Base-by-base conservation (phyloP, 1,140 invertebrate species). In the Lepidurus apus region DNA sequence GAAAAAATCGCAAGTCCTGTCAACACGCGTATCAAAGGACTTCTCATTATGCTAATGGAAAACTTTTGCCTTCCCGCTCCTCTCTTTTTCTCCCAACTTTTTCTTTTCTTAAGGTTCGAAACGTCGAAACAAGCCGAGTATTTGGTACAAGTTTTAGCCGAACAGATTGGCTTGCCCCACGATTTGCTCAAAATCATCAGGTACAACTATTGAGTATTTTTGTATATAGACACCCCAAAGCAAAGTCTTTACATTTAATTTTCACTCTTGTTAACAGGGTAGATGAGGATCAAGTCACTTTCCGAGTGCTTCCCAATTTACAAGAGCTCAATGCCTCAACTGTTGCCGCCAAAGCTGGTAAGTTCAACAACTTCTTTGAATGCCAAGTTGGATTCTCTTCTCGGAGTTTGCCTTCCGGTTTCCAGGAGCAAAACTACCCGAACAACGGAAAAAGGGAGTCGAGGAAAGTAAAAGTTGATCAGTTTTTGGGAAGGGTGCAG, bases 281-380 rank as follows among this genome's bases (percentile, higher is more conserved):
- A 80, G 90, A 91, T 80, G 86, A 87, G 34, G 89, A 91, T 78
- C 91, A 94, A 86, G 91, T 96, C 5, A 91, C 91, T 7, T 96
- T 96, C 84, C 92, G 91, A 88, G 93, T 95, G 11, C 87, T 89
- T 78, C 88, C 88, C 79, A 94, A 93, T 85, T 87, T 84, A 78
- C 89, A 89, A 83, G 89, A 88, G 21, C 87, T 90, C 74, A 91
- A 91, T 82, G 90, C 93, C 17, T 88, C 88, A n/a, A 89, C 91
- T 81, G 89, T 96, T 9, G 91, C 90, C 5, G 87, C 85, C 73
- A 87, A 85, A 82, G 91, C 95, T 80, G 90, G 93, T 92, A 87
- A 87, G 83, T 84, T 65, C 21, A 81, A 47, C 80, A 75, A 21
- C 21, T 21, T 77, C 73, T 80, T 79, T 75, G 26, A 43, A 76